Base-by-base conservation (phyloP, 2,113 vertebrate genomes). In the Erpornis zantholeuca region DNA sequence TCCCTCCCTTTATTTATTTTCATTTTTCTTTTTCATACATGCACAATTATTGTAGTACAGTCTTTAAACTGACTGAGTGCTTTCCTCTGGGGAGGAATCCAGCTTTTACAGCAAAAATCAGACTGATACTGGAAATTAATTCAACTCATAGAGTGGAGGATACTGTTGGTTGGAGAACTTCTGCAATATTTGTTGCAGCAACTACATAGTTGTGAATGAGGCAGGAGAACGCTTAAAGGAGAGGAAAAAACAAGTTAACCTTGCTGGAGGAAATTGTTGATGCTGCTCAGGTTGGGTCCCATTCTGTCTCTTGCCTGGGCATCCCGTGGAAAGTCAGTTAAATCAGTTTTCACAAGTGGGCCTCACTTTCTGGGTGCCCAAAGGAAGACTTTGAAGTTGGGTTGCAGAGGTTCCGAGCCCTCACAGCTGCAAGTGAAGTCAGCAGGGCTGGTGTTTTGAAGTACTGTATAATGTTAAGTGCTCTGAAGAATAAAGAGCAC, bases 381-480 rank as follows among this genome's bases (percentile, higher is more conserved):
- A 15, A 47, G 20, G 57, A 42, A 79, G 52, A 25, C 44, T 91
- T 82, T 91, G 84, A 91, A 89, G 78, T 91, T 2, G 11, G 40
- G 21, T 54, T 94, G 52, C 47, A 82, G 83, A 87, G 36, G 28
- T 71, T 86, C 61, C 15, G 40, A 87, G 49, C 52, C 25, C 84
- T 75, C 87, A 35, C 81, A 94, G 82, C 87, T 90, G 82, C 73
- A 49, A 84, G 38, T 84, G 93, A 82, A 84, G 56, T 84, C 72
- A 95, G 77, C 86, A 86, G 80, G 68, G 31, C 60, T 64, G 18
- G 1, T 35, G 73, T 87, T 86, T 68, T 81, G 28, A 71, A 91
- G 73, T 71, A 47, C 77, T 91, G 0, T 36, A 18, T 81, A 50
- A 78, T 1, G 6, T 63, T 56, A 84, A 94, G 40, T 61, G 59